These are phyloP conservation scores for Rhynchomys soricoides DNA, from an alignment of 2,113 vertebrate species.

Conservation along the genomic window DNA sequence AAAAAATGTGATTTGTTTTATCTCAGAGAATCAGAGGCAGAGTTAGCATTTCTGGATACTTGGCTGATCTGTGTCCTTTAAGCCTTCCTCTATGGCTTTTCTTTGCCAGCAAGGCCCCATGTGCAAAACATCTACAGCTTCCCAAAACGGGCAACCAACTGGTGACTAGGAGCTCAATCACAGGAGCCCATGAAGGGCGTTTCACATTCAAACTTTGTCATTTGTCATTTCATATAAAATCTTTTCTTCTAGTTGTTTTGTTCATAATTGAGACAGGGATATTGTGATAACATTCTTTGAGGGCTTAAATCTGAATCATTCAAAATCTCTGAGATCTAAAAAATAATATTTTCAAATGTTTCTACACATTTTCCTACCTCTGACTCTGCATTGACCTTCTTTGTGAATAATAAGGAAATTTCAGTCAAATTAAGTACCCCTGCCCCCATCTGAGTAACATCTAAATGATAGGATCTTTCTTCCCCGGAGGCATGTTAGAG, in stretches of 20 bases:
- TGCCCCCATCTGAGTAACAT: accelerated
- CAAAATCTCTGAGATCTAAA: not conserved
- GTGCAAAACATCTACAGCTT: not conserved
- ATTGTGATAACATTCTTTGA: not conserved
- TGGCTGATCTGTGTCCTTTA: too few relatives aligned
- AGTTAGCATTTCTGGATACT: not conserved
- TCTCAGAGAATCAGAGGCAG: not conserved
- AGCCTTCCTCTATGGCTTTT: not conserved
- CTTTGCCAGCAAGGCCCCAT: not conserved
- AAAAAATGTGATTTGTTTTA: not conserved
- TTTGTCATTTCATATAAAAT: not conserved
- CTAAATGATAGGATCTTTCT: not conserved
- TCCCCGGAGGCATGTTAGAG: not conserved
- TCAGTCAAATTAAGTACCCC: not conserved
- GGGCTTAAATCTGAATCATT: not conserved
- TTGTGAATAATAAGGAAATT: not conserved
- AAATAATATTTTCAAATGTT: not conserved
- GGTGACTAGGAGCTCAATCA: not conserved
- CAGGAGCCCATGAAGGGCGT: not conserved
- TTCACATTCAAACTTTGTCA: not conserved
- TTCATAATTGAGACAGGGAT: not conserved
- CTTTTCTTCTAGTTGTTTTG: not conserved
- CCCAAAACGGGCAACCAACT: not conserved
- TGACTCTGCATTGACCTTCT: not conserved
- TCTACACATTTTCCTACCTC: not conserved